phyloP scores from a whole-genome alignment of 1,140 invertebrate genomes.

The Drosophila ananassae region DNA sequence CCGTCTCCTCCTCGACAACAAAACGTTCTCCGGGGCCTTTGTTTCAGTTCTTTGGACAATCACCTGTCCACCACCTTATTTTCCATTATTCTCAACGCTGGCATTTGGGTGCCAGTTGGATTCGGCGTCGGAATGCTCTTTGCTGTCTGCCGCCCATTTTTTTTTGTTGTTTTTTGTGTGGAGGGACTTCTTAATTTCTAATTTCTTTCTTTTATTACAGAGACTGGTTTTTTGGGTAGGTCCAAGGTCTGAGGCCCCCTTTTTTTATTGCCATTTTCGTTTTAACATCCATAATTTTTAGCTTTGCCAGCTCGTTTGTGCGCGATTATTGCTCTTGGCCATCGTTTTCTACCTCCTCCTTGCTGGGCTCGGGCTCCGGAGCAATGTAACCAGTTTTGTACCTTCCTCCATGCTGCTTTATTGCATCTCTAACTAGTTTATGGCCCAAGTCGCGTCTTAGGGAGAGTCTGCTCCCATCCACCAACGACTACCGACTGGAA shows the following conservation, averaged over 20 bases:
- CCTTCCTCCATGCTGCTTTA: constrained; percentile 62
- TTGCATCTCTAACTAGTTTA: constrained; percentile 75
- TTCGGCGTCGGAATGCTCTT: constrained; percentile 39
- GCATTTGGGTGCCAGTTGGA: constrained; percentile 25
- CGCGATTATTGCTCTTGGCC: constrained; percentile 46
- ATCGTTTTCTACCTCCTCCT: constrained; percentile 49
- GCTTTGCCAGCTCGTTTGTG: constrained; percentile 52
- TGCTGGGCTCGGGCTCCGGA: constrained; percentile 8
- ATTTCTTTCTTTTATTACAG: constrained; percentile 49
- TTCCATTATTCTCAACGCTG: constrained; percentile 32
- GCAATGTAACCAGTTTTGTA: constrained; percentile 78
- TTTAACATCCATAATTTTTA: constrained; percentile 68
- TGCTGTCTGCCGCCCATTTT: constrained; percentile 42
- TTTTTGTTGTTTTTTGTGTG: constrained; percentile 32
- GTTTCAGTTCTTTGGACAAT: constrained; percentile 34
- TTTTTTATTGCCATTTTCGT: constrained; percentile 68
- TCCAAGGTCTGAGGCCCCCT: constrained; percentile 7
- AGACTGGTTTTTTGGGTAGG: constrained; percentile 36
- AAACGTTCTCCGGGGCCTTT: constrained; percentile 51
- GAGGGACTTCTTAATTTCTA: constrained; percentile 56
- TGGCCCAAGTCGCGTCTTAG: constrained; percentile 38
- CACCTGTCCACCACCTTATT: constrained; percentile 23
- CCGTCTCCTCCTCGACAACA: constrained; percentile 8
- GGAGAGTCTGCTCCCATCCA: constrained; percentile 16
- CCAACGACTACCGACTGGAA: not conserved